Evolutionary conservation across 2,113 vertebrate species (phyloP).

Genomic region (Ranitomeya variabilis): DNA sequence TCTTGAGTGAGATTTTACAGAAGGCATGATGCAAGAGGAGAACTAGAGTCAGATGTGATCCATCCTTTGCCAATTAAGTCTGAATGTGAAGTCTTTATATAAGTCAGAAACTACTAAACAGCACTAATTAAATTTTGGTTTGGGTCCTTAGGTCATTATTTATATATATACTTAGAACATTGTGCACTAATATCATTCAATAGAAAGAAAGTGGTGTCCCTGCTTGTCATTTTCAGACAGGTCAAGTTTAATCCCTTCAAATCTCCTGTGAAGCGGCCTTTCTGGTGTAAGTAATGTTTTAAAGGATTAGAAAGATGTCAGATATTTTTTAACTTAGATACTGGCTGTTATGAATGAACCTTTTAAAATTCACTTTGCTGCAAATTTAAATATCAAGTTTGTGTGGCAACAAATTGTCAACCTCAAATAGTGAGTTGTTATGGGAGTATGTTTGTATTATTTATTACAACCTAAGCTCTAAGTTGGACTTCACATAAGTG

Average conservation of each 20-base stretch:
- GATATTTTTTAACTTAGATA: background rate
- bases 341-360: background rate
- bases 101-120: background rate
- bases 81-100: constrained; percentile 13
- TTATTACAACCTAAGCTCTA: background rate
- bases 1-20: background rate
- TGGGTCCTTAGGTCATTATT: background rate
- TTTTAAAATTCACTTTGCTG: background rate
- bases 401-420: background rate
- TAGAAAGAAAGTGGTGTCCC: constrained; percentile 51
- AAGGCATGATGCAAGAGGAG: background rate
- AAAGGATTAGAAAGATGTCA: background rate
- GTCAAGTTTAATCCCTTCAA: constrained; percentile 44
- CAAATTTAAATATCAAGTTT: background rate
- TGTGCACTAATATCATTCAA: constrained; percentile 40
- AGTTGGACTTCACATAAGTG: no score
- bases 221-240: constrained; percentile 36
- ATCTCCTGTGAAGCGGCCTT: background rate
- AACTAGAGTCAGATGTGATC: background rate
- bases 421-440: background rate
- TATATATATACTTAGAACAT: constrained; percentile 30
- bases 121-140: constrained; percentile 36
- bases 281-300: background rate
- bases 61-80: background rate
- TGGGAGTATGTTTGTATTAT: background rate